Base-by-base conservation (phyloP, 2,797 vertebrate genomes). In the Poecilia velifera region DNA sequence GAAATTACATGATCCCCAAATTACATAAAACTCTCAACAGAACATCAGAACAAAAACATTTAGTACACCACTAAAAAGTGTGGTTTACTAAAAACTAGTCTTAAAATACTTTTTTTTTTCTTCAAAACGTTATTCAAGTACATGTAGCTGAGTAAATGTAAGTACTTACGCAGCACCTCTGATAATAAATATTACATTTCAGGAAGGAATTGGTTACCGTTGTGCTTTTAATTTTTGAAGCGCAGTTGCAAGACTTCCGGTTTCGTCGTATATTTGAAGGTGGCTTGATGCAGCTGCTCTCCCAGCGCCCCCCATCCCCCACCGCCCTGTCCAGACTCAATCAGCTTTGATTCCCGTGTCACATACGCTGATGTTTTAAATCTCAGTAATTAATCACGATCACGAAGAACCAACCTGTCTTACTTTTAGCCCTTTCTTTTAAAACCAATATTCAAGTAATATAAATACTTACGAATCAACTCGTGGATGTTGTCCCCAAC, bases 231-330 rank as follows among this genome's bases (percentile, higher is more conserved):
- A n/a, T 88, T 62, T 80, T 2, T 49, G 46, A 80, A 4, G 1
- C 5, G 0, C 10, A 9, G 1, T 3, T 0, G 0, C 0, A 0
- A 0, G 0, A 76, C 39, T 79, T 92, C 88, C 87, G 82, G 75
- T 85, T 4, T 49, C 0, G 16, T 47, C 0, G 0, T 3, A 20
- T 20, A 0, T 66, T 68, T 36, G 12, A 5, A 0, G 10, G 0
- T 0, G 1, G 0, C 2, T 88, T 84, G 76, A 91, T 72, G 0
- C 1, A 22, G 28, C 76, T 31, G 16, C 55, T 39, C 6, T 12
- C 57, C 62, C 71, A 36, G 73, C 46, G 22, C 76, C 16, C 76
- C 64, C 86, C 89, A 76, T 73, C 92, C 90, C 94, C 89, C 91
- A 89, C 83, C 76, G 86, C 68, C 84, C 88, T 59, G 89, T 46